Base-by-base conservation (phyloP, 1,140 invertebrate genomes). In the Mercenaria mercenaria region DNA sequence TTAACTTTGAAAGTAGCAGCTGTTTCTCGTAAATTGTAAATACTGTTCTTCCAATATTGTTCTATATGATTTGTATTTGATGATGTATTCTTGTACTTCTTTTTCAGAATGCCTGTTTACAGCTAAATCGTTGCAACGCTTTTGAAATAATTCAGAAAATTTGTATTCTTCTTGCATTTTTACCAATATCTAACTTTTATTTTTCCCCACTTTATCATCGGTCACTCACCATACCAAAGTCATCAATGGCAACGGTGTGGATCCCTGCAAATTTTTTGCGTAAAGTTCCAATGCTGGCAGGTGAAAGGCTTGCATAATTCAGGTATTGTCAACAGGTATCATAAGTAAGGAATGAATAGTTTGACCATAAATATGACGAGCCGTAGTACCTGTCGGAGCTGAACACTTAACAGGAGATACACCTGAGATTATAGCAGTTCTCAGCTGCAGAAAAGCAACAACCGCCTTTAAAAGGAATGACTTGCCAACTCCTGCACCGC, bases 401-500 rank as follows among this genome's bases (percentile, higher is more conserved):
- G 6, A 43, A 52, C 76, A 79, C 39, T 29, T 79, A 18, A 79
- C 76, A n/a, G 76, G 76, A 32, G 76, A 79, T 6, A 18, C 3
- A 6, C 26, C 47, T 11, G 10, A n/a, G 2, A 26, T 11, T 18
- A 26, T 11, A 50, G 20, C 8, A 32, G 76, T 79, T 11, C 4
- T 18, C 76, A 79, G 29, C 29, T 79, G 76, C n/a, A 79, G 29
- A 26, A 79, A 79, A 52, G 76, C 15, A 79, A 79, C 41, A 43
- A 79, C 15, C 15, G 29, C n/a, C 29, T 52, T 79, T 15, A 79
- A 37, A 32, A 79, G 47, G 39, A 47, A 79, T 29, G 76, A 79
- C 26, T 79, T 79, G 13, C 76, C 76, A n/a, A 79, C 76, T 13
- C 76, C 76, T 47, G 76, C 76, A 26, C 47, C 76, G 2, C 76